phyloP scores from a whole-genome alignment of 2,113 vertebrate species.

The Sturnira hondurensis region DNA sequence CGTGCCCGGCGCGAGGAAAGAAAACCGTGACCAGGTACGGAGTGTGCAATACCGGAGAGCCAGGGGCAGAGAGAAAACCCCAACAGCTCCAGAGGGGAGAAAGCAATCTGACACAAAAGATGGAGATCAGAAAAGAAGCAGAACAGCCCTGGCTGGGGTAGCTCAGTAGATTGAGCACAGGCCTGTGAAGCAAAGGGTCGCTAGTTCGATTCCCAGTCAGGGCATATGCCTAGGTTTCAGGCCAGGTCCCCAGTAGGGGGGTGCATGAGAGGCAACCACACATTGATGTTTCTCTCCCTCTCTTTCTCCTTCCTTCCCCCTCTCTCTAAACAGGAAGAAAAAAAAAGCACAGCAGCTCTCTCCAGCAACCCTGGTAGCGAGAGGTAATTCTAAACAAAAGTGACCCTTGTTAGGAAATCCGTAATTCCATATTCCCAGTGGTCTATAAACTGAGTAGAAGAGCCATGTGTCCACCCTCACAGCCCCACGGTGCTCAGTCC shows the following conservation, averaged over 20 bases:
- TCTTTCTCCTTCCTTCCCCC: too few relatives aligned
- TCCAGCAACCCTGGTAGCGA: not conserved
- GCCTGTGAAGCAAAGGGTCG: too few relatives aligned
- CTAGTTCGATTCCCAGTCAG: too few relatives aligned
- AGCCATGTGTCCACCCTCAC: accelerated
- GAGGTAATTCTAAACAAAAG: not conserved
- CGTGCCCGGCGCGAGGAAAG: accelerated
- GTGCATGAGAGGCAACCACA: too few relatives aligned
- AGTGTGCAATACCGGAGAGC: too few relatives aligned
- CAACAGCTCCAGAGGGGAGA: not conserved
- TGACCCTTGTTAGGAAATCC: not conserved
- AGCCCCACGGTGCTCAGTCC: not conserved
- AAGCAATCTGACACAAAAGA: not conserved
- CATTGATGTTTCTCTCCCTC: too few relatives aligned
- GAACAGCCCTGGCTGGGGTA: too few relatives aligned
- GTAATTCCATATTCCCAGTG: not conserved
- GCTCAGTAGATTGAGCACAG: too few relatives aligned
- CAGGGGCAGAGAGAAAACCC: not conserved
- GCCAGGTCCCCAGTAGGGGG: too few relatives aligned
- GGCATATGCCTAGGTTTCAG: too few relatives aligned
- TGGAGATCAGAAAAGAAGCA: not conserved
- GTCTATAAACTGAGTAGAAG: not conserved
- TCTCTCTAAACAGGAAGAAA: too few relatives aligned
- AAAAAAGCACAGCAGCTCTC: not conserved
- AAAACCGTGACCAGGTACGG: too few relatives aligned